Evolutionary conservation across 1,140 invertebrate genomes (phyloP).

Genomic region (Sesamia nonagrioides): DNA sequence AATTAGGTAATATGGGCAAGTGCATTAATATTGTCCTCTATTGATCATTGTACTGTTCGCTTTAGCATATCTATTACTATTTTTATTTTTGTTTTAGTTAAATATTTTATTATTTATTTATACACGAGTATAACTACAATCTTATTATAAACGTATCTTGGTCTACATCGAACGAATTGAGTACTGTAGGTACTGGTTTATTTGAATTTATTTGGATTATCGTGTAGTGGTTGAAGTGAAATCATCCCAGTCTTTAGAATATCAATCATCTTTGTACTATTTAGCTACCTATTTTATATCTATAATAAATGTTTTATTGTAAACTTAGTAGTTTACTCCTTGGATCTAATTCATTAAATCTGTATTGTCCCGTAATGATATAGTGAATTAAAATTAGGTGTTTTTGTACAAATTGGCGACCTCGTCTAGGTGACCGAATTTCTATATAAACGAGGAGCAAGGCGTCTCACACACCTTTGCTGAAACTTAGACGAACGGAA

Average conservation of each 20-base stretch:
- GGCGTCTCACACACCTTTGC: conserved; percentile 57
- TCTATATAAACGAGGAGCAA: conserved; percentile 75
- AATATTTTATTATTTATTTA: conserved; percentile 88
- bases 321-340: conserved; percentile 81
- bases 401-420: conserved; percentile 85
- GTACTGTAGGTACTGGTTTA: conserved; percentile 55
- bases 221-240: conserved; percentile 60
- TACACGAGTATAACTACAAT: conserved; percentile 73
- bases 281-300: conserved; percentile 83
- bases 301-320: conserved; percentile 86
- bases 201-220: conserved; percentile 54
- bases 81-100: conserved; percentile 85
- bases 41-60: conserved; percentile 82
- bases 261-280: conserved; percentile 73
- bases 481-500: conserved; percentile 57
- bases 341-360: conserved; percentile 79
- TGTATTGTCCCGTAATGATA: conserved; percentile 81
- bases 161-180: conserved; percentile 72
- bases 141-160: conserved; percentile 65
- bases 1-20: conserved; percentile 85
- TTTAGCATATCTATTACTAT: conserved; percentile 82
- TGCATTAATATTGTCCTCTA: conserved; percentile 86
- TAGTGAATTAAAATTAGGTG: conserved; percentile 75
- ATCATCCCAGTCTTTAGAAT: conserved; percentile 77
- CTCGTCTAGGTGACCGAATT: conserved; percentile 87